These are phyloP conservation scores for Periphyllus acericola DNA, from an alignment of 2,888 invertebrate species.

Conservation along the genomic window DNA sequence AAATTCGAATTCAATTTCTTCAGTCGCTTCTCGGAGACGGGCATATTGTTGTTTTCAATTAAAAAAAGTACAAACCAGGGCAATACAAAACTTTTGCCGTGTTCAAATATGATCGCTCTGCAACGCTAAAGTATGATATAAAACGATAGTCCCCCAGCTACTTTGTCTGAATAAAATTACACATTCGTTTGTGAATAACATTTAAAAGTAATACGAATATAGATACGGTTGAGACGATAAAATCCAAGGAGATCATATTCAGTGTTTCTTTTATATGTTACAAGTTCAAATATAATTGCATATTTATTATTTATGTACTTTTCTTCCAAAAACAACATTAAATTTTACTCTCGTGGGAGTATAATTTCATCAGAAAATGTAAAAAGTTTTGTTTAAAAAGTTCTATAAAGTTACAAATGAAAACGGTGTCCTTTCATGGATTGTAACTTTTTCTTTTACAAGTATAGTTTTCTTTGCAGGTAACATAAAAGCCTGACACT, in stretches of 20 bases:
- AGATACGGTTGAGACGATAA: constrained; percentile 1
- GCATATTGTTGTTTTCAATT: constrained; percentile 8
- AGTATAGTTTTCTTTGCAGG: constrained; percentile 1
- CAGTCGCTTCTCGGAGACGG: not conserved
- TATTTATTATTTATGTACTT: constrained; percentile 51
- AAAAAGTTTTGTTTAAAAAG: constrained; percentile 43
- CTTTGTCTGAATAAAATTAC: constrained; percentile 5
- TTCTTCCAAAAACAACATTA: constrained; percentile 24
- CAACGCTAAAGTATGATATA: not conserved
- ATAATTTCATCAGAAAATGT: constrained; percentile 26
- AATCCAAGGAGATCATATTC: constrained; percentile 26
- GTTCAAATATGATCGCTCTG: not conserved
- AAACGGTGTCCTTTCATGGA: constrained; percentile 37
- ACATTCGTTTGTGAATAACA: constrained; percentile 1
- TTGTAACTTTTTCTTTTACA: constrained; percentile 49
- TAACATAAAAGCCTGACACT: constrained; percentile 20
- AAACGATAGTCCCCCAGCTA: not conserved
- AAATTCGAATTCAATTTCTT: not conserved
- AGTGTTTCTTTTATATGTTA: constrained; percentile 22
- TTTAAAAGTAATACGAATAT: constrained; percentile 20
- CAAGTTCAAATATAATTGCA: constrained; percentile 42
- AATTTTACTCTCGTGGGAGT: constrained; percentile 28
- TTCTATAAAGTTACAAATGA: constrained; percentile 44
- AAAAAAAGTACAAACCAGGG: not conserved
- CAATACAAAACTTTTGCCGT: not conserved